phyloP scores from a whole-genome alignment of 2,888 invertebrate genomes.

The Chymomyza amoena region DNA sequence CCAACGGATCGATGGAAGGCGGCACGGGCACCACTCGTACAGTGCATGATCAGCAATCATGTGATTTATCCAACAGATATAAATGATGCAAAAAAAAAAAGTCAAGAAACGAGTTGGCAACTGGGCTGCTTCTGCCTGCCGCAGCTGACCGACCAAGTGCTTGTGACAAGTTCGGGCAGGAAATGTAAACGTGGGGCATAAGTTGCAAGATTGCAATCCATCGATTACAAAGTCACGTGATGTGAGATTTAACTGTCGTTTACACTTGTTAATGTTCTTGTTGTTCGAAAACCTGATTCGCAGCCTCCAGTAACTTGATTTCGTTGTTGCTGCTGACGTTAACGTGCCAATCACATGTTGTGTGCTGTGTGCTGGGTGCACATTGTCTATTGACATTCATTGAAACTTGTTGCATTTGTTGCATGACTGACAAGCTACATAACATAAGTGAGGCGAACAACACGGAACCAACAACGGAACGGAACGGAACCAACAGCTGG shows the following conservation, averaged over 20 bases:
- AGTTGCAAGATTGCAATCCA: background rate
- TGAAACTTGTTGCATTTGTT: constrained; percentile 39
- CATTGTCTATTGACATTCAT: constrained; percentile 61
- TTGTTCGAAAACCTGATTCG: constrained; percentile 31
- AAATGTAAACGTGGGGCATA: background rate
- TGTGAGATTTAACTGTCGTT: background rate
- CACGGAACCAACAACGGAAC: background rate
- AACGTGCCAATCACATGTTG: constrained; percentile 23
- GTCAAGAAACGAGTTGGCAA: background rate
- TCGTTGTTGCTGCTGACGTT: constrained; percentile 9
- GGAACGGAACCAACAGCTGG: background rate
- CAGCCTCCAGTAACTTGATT: constrained; percentile 32
- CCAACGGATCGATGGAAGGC: constrained; percentile 5
- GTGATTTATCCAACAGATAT: constrained; percentile 46
- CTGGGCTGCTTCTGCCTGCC: too few species aligned
- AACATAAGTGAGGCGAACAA: background rate
- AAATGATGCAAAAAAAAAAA: constrained; percentile 7
- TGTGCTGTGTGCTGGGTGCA: background rate
- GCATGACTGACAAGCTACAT: background rate
- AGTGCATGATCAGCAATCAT: constrained; percentile 62
- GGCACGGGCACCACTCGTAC: constrained; percentile 32
- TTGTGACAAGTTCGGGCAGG: background rate
- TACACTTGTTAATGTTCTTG: background rate
- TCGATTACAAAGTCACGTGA: background rate
- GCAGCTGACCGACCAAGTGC: background rate